Evolutionary conservation across 2,113 vertebrate genomes (phyloP).

Genomic region (Amazona vittata): DNA sequence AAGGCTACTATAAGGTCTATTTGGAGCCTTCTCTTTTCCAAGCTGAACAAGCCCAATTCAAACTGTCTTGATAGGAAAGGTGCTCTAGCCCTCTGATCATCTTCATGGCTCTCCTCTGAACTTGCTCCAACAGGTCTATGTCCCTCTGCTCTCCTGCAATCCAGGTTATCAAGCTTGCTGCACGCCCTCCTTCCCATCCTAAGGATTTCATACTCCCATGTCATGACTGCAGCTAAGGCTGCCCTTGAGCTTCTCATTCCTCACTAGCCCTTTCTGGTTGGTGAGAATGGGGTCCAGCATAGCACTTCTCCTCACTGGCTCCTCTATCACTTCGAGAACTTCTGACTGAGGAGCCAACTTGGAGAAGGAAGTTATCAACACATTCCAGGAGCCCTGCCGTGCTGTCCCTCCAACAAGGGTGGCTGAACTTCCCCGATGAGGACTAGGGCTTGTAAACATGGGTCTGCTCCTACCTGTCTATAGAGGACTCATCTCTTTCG

Average conservation of each 20-base stretch:
- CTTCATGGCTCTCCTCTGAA: neutral
- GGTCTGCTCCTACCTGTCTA: neutral
- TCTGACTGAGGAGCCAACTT: neutral
- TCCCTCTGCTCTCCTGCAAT: neutral
- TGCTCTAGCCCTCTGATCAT: neutral
- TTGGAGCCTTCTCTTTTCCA: neutral
- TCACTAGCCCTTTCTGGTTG: neutral
- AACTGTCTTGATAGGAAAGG: neutral
- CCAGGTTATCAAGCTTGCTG: neutral
- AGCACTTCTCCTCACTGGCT: neutral
- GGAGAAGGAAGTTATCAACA: neutral
- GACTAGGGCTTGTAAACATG: neutral
- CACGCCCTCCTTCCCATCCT: neutral
- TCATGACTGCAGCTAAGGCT: neutral
- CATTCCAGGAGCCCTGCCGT: neutral
- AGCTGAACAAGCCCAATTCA: neutral
- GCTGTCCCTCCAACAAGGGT: neutral
- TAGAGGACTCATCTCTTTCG: neutral
- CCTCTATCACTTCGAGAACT: neutral
- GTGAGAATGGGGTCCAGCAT: neutral
- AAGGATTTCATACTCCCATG: neutral
- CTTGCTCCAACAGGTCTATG: neutral
- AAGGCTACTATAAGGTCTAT: neutral
- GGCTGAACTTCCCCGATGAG: neutral
- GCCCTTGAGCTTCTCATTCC: neutral